Conservation (phyloP, 37 sponge, comb jelly and placozoan genomes). For the Halichondria panicea region DNA sequence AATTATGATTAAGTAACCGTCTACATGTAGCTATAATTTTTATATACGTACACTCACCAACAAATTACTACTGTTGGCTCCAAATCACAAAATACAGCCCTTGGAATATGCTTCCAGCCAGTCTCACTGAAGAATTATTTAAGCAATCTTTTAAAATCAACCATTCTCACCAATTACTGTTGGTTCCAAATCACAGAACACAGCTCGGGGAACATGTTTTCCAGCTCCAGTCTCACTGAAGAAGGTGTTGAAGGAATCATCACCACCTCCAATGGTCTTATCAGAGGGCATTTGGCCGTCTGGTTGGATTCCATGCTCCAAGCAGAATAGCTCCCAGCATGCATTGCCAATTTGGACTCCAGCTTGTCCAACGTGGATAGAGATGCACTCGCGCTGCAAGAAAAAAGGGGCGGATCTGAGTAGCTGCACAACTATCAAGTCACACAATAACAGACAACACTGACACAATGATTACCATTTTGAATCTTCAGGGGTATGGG, state of each 20-base stretch:
- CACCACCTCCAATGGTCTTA: constrained; percentile 97
- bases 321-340: constrained; percentile 99
- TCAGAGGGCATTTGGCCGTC: constrained; percentile 98
- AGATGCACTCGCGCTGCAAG: constrained; percentile 92
- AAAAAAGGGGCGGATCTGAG: too few species aligned
- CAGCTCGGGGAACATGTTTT: constrained; percentile 97
- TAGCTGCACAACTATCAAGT: too few species aligned
- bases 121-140: not conserved
- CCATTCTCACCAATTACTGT: constrained; percentile 85
- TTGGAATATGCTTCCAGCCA: not conserved
- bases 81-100: not conserved
- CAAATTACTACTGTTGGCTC: not conserved
- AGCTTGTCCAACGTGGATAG: constrained; percentile 98
- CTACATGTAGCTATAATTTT: not conserved
- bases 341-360: constrained; percentile 99
- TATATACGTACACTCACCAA: not conserved
- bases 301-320: constrained; percentile 99
- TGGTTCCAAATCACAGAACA: constrained; percentile 97
- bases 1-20: not conserved
- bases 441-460: too few species aligned
- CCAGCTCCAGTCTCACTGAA: constrained; percentile 99
- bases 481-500: too few species aligned
- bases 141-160: not conserved
- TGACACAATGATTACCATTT: too few species aligned
- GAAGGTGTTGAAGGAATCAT: constrained; percentile 99